Evolutionary conservation across 2,113 vertebrate species (phyloP).

Genomic region (Buteo buteo): DNA sequence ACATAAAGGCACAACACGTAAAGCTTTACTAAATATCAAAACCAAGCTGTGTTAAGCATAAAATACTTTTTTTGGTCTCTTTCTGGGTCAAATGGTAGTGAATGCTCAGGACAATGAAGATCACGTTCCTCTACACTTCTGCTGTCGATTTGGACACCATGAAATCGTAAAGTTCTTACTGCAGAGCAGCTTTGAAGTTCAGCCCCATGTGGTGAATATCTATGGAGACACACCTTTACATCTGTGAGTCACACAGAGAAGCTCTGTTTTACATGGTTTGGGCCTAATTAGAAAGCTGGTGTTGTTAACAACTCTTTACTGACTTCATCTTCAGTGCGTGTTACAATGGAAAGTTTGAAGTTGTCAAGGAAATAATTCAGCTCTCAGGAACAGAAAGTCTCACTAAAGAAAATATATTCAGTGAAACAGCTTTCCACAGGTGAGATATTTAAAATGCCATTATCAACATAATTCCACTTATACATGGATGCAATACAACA

Average conservation of each 20-base stretch:
- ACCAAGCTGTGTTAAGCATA: background rate
- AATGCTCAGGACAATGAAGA: conserved; percentile 94
- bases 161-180: conserved; percentile 84
- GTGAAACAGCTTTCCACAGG: conserved; percentile 95
- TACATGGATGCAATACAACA: fast-evolving
- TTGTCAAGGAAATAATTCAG: conserved; percentile 86
- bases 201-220: conserved; percentile 91
- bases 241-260: conserved; percentile 73
- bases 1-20: background rate
- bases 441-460: background rate
- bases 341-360: conserved; percentile 87
- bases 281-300: fast-evolving
- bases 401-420: conserved; percentile 95
- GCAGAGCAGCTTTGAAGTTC: conserved; percentile 80
- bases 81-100: conserved; percentile 67
- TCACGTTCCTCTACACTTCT: conserved; percentile 91
- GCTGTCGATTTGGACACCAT: conserved; percentile 86
- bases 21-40: background rate
- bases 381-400: conserved; percentile 88
- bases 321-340: conserved; percentile 78
- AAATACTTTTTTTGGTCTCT: background rate
- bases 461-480: background rate
- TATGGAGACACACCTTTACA: conserved; percentile 92
- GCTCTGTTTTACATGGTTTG: background rate
- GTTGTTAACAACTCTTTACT: background rate